A percentile compares a stretch with the other conserved stretches of the same genome.
These are phyloP conservation scores for Danaus plexippus DNA, from an alignment of 1,140 invertebrate species.

Conservation along the genomic window DNA sequence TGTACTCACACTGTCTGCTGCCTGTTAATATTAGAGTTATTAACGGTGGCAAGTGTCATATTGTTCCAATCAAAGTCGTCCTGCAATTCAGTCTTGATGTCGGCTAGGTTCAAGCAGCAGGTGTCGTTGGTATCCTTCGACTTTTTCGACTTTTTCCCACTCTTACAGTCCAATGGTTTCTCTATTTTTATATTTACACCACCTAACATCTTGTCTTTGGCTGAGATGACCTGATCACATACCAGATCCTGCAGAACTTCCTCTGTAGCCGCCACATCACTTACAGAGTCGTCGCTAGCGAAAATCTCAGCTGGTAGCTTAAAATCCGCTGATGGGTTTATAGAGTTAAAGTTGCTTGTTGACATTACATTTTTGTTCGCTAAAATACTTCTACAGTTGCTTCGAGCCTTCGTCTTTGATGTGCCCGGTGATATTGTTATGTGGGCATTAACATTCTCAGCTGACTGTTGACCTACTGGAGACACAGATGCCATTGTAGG, in stretches of 20 bases:
- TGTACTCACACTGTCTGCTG: conserved; percentile 52
- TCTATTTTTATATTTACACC: conserved; percentile 64
- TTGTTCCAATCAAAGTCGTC: conserved; percentile 65
- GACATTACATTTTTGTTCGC: conserved; percentile 29
- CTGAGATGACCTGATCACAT: conserved; percentile 28
- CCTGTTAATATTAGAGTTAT: conserved; percentile 49
- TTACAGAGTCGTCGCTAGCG: conserved; percentile 63
- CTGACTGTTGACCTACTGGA: conserved; percentile 28
- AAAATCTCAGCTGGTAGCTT: conserved; percentile 65
- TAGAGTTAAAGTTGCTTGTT: conserved; percentile 43
- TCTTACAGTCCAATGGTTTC: conserved; percentile 28
- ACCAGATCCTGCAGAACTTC: conserved; percentile 46
- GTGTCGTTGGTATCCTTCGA: conserved; percentile 39
- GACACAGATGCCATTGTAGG: conserved; percentile 37
- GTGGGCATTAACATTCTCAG: conserved; percentile 35
- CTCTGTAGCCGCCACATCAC: conserved; percentile 38
- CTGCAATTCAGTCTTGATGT: conserved; percentile 68
- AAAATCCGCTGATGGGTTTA: conserved; percentile 53
- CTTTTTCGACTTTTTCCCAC: conserved; percentile 47
- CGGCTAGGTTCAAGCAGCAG: conserved; percentile 43
- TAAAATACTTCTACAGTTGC: conserved; percentile 21
- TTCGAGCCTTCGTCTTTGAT: conserved; percentile 35
- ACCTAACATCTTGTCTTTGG: conserved; percentile 61
- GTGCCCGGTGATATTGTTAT: conserved; percentile 31
- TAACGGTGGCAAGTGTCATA: conserved; percentile 63